A percentile compares a stretch with the other conserved stretches of the same genome.
These are phyloP conservation scores for Plutella xylostella DNA, from an alignment of 2,888 invertebrate genomes.

Conservation along the genomic window DNA sequence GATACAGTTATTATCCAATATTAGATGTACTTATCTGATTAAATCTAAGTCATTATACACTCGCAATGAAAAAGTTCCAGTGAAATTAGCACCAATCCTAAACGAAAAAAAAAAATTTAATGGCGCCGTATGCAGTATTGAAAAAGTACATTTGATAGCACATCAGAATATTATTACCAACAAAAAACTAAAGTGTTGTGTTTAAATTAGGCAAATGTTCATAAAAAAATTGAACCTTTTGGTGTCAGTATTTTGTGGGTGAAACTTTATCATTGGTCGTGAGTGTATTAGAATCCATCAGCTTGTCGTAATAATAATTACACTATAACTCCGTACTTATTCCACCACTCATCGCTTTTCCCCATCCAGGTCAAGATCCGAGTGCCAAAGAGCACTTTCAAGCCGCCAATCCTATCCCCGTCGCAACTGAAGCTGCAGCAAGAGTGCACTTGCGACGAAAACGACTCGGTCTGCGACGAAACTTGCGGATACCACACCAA, in stretches of 20 bases:
- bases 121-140: too few species aligned
- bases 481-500: slow-evolving; percentile 36
- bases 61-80: neutral
- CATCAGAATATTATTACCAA: neutral
- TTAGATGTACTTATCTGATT: neutral
- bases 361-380: slow-evolving; percentile 67
- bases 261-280: neutral
- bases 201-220: too few species aligned
- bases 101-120: too few species aligned
- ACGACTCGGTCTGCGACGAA: slow-evolving; percentile 47
- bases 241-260: neutral
- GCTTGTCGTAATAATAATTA: too few species aligned
- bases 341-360: neutral
- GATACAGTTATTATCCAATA: neutral
- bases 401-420: slow-evolving; percentile 46
- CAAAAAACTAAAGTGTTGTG: neutral
- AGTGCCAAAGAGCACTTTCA: slow-evolving; percentile 67
- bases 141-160: too few species aligned
- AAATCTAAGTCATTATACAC: neutral
- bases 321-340: neutral
- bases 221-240: neutral
- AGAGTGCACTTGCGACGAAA: slow-evolving; percentile 53
- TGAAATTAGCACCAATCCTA: too few species aligned
- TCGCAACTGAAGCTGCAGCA: slow-evolving; percentile 49
- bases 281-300: too few species aligned